A percentile compares a stretch with the other conserved stretches of the same genome.
phyloP scores from a whole-genome alignment of 2,888 invertebrate species.

The Arge pagana region DNA sequence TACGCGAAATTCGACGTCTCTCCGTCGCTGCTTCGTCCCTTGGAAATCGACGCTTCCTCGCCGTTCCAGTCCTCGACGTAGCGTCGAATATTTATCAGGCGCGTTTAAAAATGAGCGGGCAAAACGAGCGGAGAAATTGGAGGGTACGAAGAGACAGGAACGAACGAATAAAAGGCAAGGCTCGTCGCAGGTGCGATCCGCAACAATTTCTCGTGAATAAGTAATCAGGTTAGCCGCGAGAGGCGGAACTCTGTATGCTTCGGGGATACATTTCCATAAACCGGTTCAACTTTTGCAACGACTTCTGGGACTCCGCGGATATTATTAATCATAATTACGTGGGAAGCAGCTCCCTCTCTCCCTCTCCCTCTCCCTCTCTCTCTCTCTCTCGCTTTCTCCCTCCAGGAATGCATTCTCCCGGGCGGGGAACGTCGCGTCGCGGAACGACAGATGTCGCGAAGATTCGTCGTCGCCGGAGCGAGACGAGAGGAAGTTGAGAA shows the following conservation, averaged over 20 bases:
- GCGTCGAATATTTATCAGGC: slow-evolving; percentile 23
- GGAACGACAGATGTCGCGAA: too few species aligned
- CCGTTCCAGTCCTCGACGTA: not conserved
- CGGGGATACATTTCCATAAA: slow-evolving; percentile 6
- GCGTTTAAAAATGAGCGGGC: slow-evolving; percentile 18
- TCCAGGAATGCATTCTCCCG: not conserved
- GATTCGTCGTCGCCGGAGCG: not conserved
- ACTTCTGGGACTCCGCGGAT: slow-evolving; percentile 22
- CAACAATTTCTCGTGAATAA: too few species aligned
- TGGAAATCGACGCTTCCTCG: too few species aligned
- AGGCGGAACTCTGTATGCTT: too few species aligned
- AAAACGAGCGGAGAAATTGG: not conserved
- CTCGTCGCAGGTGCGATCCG: slow-evolving; percentile 1
- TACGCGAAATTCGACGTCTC: too few species aligned
- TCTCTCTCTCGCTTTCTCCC: not conserved
- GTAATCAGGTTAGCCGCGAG: too few species aligned
- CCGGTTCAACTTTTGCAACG: slow-evolving; percentile 11
- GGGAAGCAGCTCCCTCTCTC: slow-evolving; percentile 34
- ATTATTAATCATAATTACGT: slow-evolving; percentile 45
- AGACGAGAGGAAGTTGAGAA: slow-evolving; percentile 9
- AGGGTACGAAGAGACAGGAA: not conserved
- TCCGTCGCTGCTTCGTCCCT: too few species aligned
- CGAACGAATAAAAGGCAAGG: not conserved
- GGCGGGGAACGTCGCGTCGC: too few species aligned
- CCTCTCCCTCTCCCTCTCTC: not conserved